Base-by-base conservation (phyloP, 92 coral and sea anemone species). In the Blastomussa wellsi region DNA sequence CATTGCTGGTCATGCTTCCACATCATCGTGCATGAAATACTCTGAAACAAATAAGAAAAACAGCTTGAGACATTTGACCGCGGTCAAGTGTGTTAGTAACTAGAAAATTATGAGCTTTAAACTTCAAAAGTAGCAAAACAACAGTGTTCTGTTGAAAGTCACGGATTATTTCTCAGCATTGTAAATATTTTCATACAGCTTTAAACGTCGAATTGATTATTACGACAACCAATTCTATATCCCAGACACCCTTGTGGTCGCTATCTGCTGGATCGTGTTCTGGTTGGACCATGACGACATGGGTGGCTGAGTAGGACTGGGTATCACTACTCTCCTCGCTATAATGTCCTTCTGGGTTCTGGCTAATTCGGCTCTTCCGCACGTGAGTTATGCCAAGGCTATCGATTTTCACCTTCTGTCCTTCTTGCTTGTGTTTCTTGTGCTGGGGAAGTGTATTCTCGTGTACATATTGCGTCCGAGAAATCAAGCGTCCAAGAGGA, bases 241-340 rank as follows among this genome's bases (percentile, higher is more conserved):
- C 52, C 93, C 93, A 16, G 87, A 89, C 55, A 71, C 81, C 65
- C 79, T 93, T 36, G 81, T 90, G n/a, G 95, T 93, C 70, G 79
- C 85, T 57, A 88, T 90, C 55, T 90, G 95, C 39, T 93, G 95
- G 95, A 93, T 93, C n/a, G 93, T 91, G 32, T 90, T 93, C 70
- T 93, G 95, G 95, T 76, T 93, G 93, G 95, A 90, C 6, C 55
- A 90, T 19, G 67, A 86, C 33, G 92, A 93, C 89, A 89, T 93
- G 62, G 93, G 90, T 48, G 84, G 89, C 53, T 93, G 95, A 72
- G 41, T 93, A 78, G 92, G 92, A 39, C 78, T 93, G 31, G 93
- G 93, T 7, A 87, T 93, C 24, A 88, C 93, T 3, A 90, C 93
- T 3, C 87, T 93, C 2, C 89, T 93, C 19, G 90, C 92, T 13